Evolutionary conservation across 2,797 vertebrate species (phyloP).

Genomic region (Manis javanica): DNA sequence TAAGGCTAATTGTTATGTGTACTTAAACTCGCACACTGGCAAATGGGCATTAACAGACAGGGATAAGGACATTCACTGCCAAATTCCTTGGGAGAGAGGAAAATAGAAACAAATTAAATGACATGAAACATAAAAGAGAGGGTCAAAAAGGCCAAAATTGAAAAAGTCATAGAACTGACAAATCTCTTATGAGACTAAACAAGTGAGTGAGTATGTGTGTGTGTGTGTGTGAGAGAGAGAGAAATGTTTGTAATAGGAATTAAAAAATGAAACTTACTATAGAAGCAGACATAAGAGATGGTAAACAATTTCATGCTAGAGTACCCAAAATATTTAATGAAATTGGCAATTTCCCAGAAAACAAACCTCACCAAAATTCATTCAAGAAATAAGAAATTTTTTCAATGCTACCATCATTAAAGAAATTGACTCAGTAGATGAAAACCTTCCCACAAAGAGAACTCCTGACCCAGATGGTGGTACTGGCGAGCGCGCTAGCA

Average conservation of each 20-base stretch:
- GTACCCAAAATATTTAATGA: neutral
- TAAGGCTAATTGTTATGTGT: too few relatives aligned
- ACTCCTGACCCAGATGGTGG: neutral
- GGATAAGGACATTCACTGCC: neutral
- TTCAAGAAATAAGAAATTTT: neutral
- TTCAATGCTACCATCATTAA: neutral
- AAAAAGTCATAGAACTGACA: neutral
- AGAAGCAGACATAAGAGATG: neutral
- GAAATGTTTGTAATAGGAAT: neutral
- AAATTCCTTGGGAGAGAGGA: neutral
- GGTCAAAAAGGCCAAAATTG: neutral
- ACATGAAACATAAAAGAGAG: neutral
- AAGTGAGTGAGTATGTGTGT: rapidly evolving
- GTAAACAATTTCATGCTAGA: neutral
- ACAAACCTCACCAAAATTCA: neutral
- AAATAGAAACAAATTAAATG: neutral
- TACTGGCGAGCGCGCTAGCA: neutral
- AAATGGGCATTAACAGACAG: neutral
- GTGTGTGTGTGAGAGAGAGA: neutral
- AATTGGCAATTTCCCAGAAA: neutral
- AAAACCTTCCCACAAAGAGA: neutral
- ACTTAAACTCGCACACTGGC: too few relatives aligned
- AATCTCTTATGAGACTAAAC: neutral
- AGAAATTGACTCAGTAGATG: neutral
- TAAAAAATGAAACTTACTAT: neutral